phyloP scores from a whole-genome alignment of 2,113 vertebrate genomes.

The Polypterus bichir region DNA sequence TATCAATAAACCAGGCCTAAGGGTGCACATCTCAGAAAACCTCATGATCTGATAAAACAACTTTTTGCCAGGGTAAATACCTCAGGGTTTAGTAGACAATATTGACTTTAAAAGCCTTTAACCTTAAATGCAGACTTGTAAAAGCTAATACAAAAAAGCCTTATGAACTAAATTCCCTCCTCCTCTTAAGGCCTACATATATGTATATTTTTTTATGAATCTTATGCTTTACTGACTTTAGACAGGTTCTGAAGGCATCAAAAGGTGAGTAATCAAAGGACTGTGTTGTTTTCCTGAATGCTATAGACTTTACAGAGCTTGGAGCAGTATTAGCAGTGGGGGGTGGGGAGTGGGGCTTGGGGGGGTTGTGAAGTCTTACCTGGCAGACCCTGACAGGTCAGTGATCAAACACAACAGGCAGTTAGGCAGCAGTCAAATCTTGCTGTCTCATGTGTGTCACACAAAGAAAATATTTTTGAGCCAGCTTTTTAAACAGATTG shows the following conservation, averaged over 20 bases:
- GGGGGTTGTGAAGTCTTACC: conserved; percentile 36
- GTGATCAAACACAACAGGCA: conserved; percentile 70
- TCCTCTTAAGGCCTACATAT: too few species aligned
- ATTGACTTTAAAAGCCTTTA: conserved; percentile 30
- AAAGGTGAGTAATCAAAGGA: conserved; percentile 52
- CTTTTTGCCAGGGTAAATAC: conserved; percentile 48
- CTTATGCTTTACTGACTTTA: conserved; percentile 25
- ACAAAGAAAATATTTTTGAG: conserved; percentile 24
- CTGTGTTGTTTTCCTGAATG: conserved; percentile 39
- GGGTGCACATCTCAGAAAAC: conserved; percentile 23
- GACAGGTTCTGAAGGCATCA: conserved; percentile 29
- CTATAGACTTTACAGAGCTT: conserved; percentile 51
- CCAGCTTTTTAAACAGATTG: conserved; percentile 6
- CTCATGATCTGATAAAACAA: conserved; percentile 30
- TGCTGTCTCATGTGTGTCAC: conserved; percentile 31
- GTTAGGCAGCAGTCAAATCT: conserved; percentile 45
- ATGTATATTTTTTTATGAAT: conserved; percentile 26
- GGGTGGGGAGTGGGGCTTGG: too few species aligned
- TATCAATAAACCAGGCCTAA: conserved; percentile 36
- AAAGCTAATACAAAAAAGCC: conserved; percentile 1
- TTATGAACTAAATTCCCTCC: neutral
- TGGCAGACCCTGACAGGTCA: conserved; percentile 64
- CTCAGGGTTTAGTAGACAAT: conserved; percentile 42
- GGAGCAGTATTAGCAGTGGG: too few species aligned
- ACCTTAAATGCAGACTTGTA: conserved; percentile 45